Percentiles rank a stretch among this genome's conserved stretches.
These are phyloP conservation scores for Lobophora halterata DNA, from an alignment of 2,888 invertebrate genomes.

Conservation along the genomic window DNA sequence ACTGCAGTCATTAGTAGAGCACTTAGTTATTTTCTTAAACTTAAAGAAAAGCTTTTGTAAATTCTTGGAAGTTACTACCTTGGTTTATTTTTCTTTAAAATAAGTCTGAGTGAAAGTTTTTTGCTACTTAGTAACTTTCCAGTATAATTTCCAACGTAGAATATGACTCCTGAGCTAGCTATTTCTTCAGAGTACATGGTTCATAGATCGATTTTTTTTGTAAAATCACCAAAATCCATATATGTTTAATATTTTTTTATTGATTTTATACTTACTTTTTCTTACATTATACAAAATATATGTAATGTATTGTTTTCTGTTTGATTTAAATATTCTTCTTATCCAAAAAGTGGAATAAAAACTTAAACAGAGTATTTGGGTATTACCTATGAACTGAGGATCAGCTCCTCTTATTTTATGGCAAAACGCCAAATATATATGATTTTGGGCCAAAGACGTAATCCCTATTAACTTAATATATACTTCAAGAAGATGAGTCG, in stretches of 20 bases:
- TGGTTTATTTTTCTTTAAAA: slow-evolving; percentile 21
- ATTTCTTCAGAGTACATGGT: too few relatives aligned
- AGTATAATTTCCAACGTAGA: slow-evolving; percentile 21
- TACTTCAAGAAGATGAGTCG: background rate
- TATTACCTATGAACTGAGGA: too few relatives aligned
- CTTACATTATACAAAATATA: too few relatives aligned
- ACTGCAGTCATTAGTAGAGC: slow-evolving; percentile 1
- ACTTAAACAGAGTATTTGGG: too few relatives aligned
- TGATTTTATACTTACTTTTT: too few relatives aligned
- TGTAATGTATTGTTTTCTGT: slow-evolving; percentile 1
- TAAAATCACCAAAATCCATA: too few relatives aligned
- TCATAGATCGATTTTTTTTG: too few relatives aligned
- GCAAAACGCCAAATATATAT: background rate
- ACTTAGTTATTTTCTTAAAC: slow-evolving; percentile 7
- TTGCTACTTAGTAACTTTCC: slow-evolving; percentile 16
- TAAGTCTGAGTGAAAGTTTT: slow-evolving; percentile 16
- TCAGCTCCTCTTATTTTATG: too few relatives aligned
- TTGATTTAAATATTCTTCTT: too few relatives aligned
- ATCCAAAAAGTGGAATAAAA: too few relatives aligned
- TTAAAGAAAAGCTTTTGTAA: slow-evolving; percentile 20
- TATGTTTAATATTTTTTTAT: too few relatives aligned
- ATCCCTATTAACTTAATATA: background rate
- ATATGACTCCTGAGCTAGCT: too few relatives aligned
- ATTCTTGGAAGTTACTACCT: slow-evolving; percentile 15
- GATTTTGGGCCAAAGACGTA: background rate